These are phyloP conservation scores for Rhea pennata DNA, from an alignment of 2,113 vertebrate species.

Conservation along the genomic window DNA sequence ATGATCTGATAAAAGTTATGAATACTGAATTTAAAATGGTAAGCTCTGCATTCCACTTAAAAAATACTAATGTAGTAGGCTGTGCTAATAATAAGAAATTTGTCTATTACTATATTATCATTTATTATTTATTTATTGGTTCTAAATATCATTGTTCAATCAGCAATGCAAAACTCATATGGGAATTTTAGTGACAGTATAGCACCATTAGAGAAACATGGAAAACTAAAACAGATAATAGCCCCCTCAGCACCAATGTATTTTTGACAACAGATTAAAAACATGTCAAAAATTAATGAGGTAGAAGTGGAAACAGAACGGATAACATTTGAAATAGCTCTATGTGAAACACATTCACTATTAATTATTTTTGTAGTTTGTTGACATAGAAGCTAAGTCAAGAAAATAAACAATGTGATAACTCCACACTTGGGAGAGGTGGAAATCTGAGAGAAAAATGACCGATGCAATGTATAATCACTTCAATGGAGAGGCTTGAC, in stretches of 20 bases:
- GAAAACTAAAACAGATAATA: neutral
- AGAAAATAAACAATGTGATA: neutral
- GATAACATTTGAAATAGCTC: neutral
- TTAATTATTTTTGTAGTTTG: neutral
- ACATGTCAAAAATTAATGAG: constrained; percentile 25
- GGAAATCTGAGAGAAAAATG: neutral
- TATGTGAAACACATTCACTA: neutral
- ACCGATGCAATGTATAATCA: neutral
- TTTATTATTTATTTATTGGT: neutral
- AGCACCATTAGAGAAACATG: neutral
- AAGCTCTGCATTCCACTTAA: neutral
- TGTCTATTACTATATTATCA: neutral
- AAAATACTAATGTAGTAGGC: neutral
- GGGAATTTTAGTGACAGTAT: neutral
- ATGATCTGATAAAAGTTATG: neutral
- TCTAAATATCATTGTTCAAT: neutral
- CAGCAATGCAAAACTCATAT: neutral
- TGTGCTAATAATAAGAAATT: neutral
- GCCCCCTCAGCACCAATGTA: neutral
- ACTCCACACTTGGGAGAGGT: neutral
- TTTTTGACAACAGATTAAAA: constrained; percentile 23
- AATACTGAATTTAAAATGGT: neutral
- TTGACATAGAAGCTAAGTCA: neutral
- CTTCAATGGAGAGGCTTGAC: neutral
- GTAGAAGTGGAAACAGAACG: constrained; percentile 18